Percentiles rank a stretch among this genome's conserved stretches.
These are phyloP conservation scores for Neolamprologus falcicula DNA, from an alignment of 2,113 vertebrate species.

Conservation along the genomic window DNA sequence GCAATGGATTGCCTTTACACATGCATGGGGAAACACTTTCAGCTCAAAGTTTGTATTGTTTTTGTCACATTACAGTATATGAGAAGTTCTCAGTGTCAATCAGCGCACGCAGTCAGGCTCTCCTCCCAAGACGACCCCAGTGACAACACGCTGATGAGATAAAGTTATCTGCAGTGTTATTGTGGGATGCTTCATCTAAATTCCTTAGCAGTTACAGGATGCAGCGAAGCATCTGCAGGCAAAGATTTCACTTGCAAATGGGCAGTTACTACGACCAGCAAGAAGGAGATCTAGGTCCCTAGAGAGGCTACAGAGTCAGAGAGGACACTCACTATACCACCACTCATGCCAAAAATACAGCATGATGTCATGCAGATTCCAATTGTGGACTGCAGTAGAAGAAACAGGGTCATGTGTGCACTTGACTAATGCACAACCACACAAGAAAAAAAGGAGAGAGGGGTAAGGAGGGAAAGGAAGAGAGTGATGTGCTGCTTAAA, in stretches of 20 bases:
- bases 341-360: constrained; percentile 56
- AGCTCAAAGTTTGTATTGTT: neutral
- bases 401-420: constrained; percentile 66
- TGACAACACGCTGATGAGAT: neutral
- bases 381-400: constrained; percentile 57
- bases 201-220: neutral
- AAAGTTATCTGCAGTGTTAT: neutral
- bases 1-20: neutral
- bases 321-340: constrained; percentile 16
- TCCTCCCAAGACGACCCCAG: neutral
- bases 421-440: constrained; percentile 61
- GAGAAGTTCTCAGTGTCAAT: neutral
- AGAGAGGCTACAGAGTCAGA: neutral
- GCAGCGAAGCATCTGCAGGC: neutral
- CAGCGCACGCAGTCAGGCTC: neutral
- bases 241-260: neutral
- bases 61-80: neutral
- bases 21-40: neutral
- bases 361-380: constrained; percentile 62
- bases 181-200: neutral
- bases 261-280: neutral
- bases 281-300: constrained; percentile 9
- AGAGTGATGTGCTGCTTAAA: constrained; percentile 61
- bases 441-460: neutral
- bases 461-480: constrained; percentile 15